Evolutionary conservation across 1,140 invertebrate species (phyloP).

Genomic region (Reticulitermes speratus): DNA sequence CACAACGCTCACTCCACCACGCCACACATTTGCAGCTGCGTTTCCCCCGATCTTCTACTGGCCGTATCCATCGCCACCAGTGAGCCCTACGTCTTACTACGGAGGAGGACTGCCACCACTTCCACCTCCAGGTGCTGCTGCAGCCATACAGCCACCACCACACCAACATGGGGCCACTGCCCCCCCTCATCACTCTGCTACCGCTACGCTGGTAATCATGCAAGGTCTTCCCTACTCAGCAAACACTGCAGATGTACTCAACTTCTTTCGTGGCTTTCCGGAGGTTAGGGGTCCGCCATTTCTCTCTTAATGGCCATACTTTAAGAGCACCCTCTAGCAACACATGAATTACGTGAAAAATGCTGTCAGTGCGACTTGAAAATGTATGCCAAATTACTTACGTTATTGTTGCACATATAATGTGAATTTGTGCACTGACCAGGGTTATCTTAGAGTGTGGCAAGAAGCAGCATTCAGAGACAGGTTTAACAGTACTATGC

Average conservation of each 20-base stretch:
- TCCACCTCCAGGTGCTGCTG: slow-evolving; percentile 43
- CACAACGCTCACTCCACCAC: slow-evolving; percentile 46
- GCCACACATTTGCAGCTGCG: slow-evolving; percentile 48
- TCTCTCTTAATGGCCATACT: slow-evolving; percentile 18
- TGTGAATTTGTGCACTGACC: neutral
- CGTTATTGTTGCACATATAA: no score
- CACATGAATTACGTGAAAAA: neutral
- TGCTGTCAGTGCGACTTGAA: no score
- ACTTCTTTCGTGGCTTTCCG: slow-evolving; percentile 51
- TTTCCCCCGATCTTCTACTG: slow-evolving; percentile 73
- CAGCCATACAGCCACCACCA: slow-evolving; percentile 42
- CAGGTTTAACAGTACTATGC: neutral
- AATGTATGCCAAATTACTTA: no score
- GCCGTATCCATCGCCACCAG: slow-evolving; percentile 89
- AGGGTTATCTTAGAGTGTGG: neutral
- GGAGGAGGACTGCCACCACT: slow-evolving; percentile 46
- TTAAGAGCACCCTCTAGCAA: neutral
- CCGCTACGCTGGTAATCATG: slow-evolving; percentile 51
- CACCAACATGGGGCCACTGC: slow-evolving; percentile 39
- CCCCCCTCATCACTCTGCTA: slow-evolving; percentile 42
- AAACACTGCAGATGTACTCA: slow-evolving; percentile 48
- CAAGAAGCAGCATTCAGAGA: neutral
- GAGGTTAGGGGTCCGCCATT: slow-evolving; percentile 45
- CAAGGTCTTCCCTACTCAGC: slow-evolving; percentile 50
- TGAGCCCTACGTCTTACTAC: slow-evolving; percentile 84